Conservation (phyloP, 2,113 vertebrate species). For the Bettongia penicillata region DNA sequence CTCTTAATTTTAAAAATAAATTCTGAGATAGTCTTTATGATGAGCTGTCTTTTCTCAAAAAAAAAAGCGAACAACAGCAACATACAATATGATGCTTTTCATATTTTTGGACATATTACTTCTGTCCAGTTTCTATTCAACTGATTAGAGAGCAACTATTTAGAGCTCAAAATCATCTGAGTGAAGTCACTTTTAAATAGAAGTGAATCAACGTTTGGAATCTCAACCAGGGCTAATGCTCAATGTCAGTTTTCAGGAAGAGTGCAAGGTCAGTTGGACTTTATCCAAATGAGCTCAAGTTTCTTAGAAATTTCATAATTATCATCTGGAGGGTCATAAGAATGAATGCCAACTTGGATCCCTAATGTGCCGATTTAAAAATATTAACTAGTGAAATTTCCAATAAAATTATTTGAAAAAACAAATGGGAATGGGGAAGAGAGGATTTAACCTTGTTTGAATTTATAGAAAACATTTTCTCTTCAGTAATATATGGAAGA, state of each 20-base stretch:
- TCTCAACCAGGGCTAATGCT: background rate
- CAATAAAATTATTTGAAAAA: background rate
- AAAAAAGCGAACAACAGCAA: no score
- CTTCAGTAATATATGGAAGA: background rate
- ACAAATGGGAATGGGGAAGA: background rate
- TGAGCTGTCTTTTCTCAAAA: background rate
- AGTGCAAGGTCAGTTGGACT: background rate
- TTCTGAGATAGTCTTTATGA: background rate
- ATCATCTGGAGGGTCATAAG: background rate
- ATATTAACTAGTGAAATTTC: background rate
- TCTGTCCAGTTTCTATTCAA: background rate
- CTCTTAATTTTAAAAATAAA: background rate
- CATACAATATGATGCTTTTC: background rate
- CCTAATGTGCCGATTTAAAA: background rate
- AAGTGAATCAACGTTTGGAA: background rate
- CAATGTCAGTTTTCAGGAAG: background rate
- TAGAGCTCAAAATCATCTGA: background rate
- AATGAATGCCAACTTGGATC: background rate
- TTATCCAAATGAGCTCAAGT: background rate
- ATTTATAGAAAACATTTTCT: background rate
- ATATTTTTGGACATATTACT: background rate
- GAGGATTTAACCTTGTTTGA: background rate
- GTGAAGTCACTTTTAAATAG: background rate
- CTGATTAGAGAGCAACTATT: background rate
- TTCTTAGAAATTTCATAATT: background rate